Base-by-base conservation (phyloP, 2,797 vertebrate species). In the Lutjanus argentimaculatus region DNA sequence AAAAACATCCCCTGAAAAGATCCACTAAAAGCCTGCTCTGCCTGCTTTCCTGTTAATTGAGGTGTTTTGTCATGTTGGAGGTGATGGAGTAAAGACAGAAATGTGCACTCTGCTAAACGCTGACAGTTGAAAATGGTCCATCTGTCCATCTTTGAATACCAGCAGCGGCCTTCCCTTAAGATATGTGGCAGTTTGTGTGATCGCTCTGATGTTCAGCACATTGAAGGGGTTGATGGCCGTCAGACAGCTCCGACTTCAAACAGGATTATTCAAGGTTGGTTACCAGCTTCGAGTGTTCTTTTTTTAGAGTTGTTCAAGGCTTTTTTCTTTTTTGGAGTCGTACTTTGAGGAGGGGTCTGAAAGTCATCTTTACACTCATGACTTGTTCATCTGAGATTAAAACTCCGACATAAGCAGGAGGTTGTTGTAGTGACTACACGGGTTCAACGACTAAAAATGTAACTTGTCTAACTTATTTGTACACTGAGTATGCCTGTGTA, bases 211-310 rank as follows among this genome's bases (percentile, higher is more conserved):
- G 64, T 65, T 43, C 15, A 8, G 56, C 79, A 59, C 70, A 46
- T 55, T 66, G 84, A 77, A 56, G 64, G 25, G 73, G 77, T 80
- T 57, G 80, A 80, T 51, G 79, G 78, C 77, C 75, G 62, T 80
- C 83, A 85, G 15, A 11, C 82, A 64, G 74, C 83, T 85, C 11
- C 19, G 75, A 70, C 88, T 84, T 89, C 66, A 91, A 81, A 86
- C 65, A 58, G 45, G 79, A 79, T 84, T 46, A 74, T 86, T 85
- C 77, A 81, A 79, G 79, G 85, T 61, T 75, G 67, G 63, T 52
- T 80, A 55, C 77, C 17, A 17, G 56, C 77, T 72, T 75, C 49
- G 30, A 77, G 56, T 67, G 64, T 76, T 87, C 68, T 80, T 89
- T 84, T 72, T 85, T 85, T 69, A 63, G 78, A 88, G 36, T 22